Percentiles rank a stretch among this genome's conserved stretches.
Evolutionary conservation across 2,888 invertebrate species (phyloP).

Genomic region (Caenorhabditis sp.): DNA sequence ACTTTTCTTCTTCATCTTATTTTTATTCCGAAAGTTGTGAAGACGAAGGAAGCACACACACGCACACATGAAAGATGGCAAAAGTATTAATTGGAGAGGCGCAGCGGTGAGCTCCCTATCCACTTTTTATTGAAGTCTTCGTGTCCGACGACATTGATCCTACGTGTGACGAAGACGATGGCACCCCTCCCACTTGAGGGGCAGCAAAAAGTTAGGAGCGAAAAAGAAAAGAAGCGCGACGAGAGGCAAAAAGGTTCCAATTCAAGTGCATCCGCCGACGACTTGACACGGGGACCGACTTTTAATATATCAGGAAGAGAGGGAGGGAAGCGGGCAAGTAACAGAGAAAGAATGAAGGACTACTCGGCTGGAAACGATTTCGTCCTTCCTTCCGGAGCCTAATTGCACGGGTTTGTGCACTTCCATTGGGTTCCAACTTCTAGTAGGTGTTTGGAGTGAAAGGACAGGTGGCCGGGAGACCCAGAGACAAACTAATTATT

Average conservation of each 20-base stretch:
- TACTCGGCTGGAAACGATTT: conserved; percentile 45
- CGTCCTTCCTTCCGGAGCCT: not conserved
- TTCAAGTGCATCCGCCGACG: conserved; percentile 35
- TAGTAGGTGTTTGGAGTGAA: not conserved
- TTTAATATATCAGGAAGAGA: conserved; percentile 44
- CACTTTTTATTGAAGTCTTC: conserved; percentile 43
- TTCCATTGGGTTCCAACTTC: no score
- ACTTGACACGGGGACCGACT: conserved; percentile 30
- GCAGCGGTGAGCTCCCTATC: conserved; percentile 14
- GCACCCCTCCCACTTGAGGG: conserved; percentile 22
- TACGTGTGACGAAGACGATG: conserved; percentile 18
- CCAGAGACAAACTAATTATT: conserved; percentile 19
- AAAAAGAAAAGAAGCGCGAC: conserved; percentile 20
- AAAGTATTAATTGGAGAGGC: conserved; percentile 44
- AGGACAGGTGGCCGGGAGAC: conserved; percentile 6
- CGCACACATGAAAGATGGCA: conserved; percentile 39
- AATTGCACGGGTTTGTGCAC: conserved; percentile 11
- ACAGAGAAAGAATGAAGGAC: conserved; percentile 29
- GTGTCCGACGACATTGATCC: conserved; percentile 40
- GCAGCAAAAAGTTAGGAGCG: conserved; percentile 19
- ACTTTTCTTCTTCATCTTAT: not conserved
- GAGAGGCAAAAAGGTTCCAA: conserved; percentile 35
- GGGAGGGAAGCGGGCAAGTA: conserved; percentile 11
- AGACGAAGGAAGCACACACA: conserved; percentile 18
- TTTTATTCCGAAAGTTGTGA: conserved; percentile 27